Percentiles rank a stretch among this genome's conserved stretches.
Conservation (phyloP, 2,888 invertebrate genomes). For the Eupithecia vulgata region DNA sequence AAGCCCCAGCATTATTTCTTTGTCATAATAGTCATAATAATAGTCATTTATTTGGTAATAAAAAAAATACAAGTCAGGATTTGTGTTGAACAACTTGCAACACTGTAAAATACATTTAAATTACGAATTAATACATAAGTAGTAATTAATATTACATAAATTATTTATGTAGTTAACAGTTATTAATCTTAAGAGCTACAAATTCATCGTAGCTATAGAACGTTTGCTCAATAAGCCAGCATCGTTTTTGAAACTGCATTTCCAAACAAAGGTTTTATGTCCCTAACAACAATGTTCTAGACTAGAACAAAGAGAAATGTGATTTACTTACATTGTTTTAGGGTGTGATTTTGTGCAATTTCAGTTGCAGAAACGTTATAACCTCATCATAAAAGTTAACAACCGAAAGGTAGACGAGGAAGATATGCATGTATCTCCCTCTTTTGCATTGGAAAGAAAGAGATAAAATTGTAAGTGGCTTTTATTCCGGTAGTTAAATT, state of each 20-base stretch:
- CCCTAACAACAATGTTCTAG: neutral
- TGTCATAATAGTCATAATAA: too few species aligned
- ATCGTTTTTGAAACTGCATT: neutral
- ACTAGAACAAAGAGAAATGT: neutral
- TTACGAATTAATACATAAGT: too few species aligned
- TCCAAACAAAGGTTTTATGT: neutral
- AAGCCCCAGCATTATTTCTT: too few species aligned
- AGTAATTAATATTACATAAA: too few species aligned
- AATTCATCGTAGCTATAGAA: too few species aligned
- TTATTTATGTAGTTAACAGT: too few species aligned
- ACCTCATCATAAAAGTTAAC: slow-evolving; percentile 1
- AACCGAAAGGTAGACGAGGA: slow-evolving; percentile 7
- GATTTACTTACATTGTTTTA: neutral
- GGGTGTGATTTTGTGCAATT: neutral
- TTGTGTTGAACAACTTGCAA: too few species aligned
- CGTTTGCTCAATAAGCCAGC: too few species aligned
- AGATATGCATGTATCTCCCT: neutral
- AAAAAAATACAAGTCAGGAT: too few species aligned
- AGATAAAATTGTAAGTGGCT: slow-evolving; percentile 8
- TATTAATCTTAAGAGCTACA: too few species aligned
- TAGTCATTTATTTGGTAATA: too few species aligned
- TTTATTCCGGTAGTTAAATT: slow-evolving; percentile 1
- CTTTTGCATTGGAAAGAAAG: slow-evolving; percentile 1
- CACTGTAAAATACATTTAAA: too few species aligned
- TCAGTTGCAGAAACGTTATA: slow-evolving; percentile 1